Conservation (phyloP, 2,888 invertebrate genomes). For the Euspilapteryx auroguttella region DNA sequence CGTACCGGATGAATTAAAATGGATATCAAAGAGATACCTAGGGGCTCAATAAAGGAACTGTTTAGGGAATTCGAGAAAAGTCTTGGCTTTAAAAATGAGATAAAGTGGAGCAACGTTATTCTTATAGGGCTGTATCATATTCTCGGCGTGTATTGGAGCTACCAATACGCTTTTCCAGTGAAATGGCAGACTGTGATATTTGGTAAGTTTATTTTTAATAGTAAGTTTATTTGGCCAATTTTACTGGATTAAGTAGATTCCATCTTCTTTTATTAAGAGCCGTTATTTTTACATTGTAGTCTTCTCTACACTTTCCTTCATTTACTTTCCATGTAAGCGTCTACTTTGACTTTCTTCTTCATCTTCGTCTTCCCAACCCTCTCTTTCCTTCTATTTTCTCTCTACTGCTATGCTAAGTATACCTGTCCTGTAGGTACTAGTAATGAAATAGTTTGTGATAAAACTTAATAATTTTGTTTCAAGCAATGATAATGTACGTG, state of each 20-base stretch:
- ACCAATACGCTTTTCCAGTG: slow-evolving; percentile 32
- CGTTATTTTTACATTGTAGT: too few species aligned
- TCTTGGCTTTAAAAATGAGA: slow-evolving; percentile 41
- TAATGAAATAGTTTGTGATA: background rate
- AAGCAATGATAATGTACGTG: slow-evolving; percentile 60
- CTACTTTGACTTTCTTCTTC: too few species aligned
- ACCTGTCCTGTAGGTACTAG: too few species aligned
- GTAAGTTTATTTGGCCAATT: too few species aligned
- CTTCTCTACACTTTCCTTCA: too few species aligned
- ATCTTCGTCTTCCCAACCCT: too few species aligned
- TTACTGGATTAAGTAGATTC: too few species aligned
- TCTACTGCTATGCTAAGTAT: too few species aligned
- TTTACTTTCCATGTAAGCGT: too few species aligned
- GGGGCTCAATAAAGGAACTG: slow-evolving; percentile 21
- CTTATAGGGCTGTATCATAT: slow-evolving; percentile 34
- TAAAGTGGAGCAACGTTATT: slow-evolving; percentile 40
- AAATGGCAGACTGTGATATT: slow-evolving; percentile 45
- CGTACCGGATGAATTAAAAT: background rate
- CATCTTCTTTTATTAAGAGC: too few species aligned
- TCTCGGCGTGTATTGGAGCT: slow-evolving; percentile 38
- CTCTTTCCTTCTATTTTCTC: too few species aligned
- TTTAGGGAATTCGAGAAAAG: slow-evolving; percentile 30
- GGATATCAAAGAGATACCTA: slow-evolving; percentile 10
- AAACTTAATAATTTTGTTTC: background rate
- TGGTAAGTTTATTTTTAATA: slow-evolving; percentile 21